phyloP scores from a whole-genome alignment of 2,113 vertebrate genomes.

The Sinocyclocheilus anophthalmus region DNA sequence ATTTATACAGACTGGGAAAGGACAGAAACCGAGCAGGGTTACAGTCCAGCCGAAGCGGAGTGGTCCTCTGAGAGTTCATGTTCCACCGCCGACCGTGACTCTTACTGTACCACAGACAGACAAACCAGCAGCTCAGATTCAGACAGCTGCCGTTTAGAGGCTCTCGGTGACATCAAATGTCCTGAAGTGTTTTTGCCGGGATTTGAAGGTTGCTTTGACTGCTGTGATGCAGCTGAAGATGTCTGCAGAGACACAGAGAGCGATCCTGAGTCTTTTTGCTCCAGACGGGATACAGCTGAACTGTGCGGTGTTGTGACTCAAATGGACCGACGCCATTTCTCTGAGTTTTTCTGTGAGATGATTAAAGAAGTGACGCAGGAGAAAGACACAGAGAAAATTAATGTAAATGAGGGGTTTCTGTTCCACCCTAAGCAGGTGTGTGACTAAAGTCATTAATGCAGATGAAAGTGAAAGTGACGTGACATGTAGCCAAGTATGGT shows the following conservation, averaged over 20 bases:
- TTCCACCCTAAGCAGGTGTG: slow-evolving; percentile 70
- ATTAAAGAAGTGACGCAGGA: slow-evolving; percentile 63
- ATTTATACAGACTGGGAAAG: slow-evolving; percentile 34
- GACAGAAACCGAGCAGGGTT: slow-evolving; percentile 17
- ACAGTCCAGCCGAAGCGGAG: slow-evolving; percentile 4
- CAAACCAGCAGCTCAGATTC: slow-evolving; percentile 30
- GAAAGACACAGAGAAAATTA: too few species aligned
- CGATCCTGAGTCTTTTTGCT: slow-evolving; percentile 55
- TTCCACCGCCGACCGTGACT: slow-evolving; percentile 27
- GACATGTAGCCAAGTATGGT: too few species aligned
- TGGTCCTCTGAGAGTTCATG: slow-evolving; percentile 24
- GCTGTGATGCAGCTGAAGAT: background rate
- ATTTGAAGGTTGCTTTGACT: background rate
- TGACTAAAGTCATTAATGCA: background rate
- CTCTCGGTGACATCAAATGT: background rate
- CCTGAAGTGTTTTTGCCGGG: background rate
- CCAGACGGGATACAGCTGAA: slow-evolving; percentile 74
- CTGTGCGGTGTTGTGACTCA: slow-evolving; percentile 81
- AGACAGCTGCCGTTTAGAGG: slow-evolving; percentile 14
- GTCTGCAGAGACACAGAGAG: background rate
- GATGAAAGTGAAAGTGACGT: too few species aligned
- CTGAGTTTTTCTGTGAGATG: slow-evolving; percentile 78
- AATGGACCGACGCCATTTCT: slow-evolving; percentile 72
- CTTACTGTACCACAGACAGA: slow-evolving; percentile 24
- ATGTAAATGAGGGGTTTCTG: slow-evolving; percentile 83